Evolutionary conservation across 2,113 vertebrate genomes (phyloP).

Genomic region (Lepus timidus): DNA sequence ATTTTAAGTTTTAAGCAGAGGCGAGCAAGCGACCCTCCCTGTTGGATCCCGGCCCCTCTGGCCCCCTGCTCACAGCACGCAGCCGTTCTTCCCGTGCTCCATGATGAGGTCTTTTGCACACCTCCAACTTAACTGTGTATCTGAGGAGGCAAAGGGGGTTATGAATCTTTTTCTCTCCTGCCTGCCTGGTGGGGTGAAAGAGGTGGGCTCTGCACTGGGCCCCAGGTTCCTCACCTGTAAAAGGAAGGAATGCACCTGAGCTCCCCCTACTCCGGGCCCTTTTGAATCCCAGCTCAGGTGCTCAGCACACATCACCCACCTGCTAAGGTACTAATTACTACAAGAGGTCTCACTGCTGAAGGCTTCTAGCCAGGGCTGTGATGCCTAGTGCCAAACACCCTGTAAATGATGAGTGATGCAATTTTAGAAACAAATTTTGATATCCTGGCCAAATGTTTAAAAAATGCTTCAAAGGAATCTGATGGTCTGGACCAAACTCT

Average conservation of each 20-base stretch:
- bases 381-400: neutral
- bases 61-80: neutral
- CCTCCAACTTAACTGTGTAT: neutral
- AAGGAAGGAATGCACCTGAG: neutral
- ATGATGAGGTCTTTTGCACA: neutral
- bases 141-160: neutral
- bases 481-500: neutral
- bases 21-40: neutral
- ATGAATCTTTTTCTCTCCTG: neutral
- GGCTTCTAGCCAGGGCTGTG: neutral
- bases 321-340: too few species aligned
- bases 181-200: neutral
- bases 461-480: neutral
- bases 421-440: neutral
- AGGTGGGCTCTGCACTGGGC: neutral
- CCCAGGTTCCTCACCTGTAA: neutral
- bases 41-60: neutral
- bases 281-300: neutral
- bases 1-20: neutral
- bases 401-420: neutral
- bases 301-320: neutral
- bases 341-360: neutral
- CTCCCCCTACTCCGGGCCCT: neutral
- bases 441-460: constrained; percentile 8
- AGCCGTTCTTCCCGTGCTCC: neutral